Conservation (phyloP, 2,113 vertebrate species). For the Nerophis lumbriciformis region DNA sequence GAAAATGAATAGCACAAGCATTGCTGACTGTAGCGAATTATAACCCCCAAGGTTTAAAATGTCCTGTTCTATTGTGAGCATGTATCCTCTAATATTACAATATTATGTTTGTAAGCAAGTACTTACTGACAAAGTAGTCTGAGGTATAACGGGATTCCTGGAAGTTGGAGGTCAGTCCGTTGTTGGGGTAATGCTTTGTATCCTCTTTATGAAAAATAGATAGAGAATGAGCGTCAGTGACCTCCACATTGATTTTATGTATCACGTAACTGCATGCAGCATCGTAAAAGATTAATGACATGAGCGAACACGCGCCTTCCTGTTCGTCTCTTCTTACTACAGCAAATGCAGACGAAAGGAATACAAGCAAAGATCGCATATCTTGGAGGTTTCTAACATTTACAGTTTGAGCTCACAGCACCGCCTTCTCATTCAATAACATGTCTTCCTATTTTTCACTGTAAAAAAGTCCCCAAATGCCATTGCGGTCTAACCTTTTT, state of each 20-base stretch:
- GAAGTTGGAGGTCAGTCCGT: constrained; percentile 81
- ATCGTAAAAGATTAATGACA: constrained; percentile 66
- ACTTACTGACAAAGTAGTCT: constrained; percentile 99
- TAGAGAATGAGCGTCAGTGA: constrained; percentile 57
- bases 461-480: neutral
- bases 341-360: constrained; percentile 33
- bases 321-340: constrained; percentile 55
- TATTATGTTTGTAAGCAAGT: constrained; percentile 23
- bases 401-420: neutral
- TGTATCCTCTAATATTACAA: neutral
- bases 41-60: constrained; percentile 1
- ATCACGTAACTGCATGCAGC: constrained; percentile 64
- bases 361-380: constrained; percentile 8
- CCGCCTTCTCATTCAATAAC: no score
- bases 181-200: constrained; percentile 86
- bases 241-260: constrained; percentile 67
- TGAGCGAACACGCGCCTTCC: constrained; percentile 52
- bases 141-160: constrained; percentile 94
- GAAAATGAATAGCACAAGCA: neutral
- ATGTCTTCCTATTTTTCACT: neutral
- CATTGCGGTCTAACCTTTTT: constrained; percentile 82
- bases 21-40: neutral
- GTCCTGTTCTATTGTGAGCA: constrained; percentile 16
- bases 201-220: constrained; percentile 83
- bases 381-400: neutral